Conservation (phyloP, 2,797 vertebrate species). For the Gadopsis marmoratus region DNA sequence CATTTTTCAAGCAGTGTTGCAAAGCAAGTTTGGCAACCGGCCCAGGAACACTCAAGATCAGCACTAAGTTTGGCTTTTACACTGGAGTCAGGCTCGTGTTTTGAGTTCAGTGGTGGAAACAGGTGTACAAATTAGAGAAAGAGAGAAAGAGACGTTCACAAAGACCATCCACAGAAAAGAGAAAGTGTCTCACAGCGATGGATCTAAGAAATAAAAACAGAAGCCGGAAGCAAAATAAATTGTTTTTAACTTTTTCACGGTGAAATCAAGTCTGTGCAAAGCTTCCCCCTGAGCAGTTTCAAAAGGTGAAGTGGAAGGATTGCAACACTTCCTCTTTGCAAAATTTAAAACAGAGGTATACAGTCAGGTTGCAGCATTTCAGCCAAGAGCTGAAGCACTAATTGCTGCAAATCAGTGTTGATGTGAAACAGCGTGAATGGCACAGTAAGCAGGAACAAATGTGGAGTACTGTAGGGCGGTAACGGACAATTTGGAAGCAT, state of each 20-base stretch:
- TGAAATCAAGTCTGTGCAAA: background rate
- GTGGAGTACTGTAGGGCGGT: background rate
- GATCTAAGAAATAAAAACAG: background rate
- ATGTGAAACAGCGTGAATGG: background rate
- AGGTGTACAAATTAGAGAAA: background rate
- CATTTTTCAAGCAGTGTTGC: background rate
- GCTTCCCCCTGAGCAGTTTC: slow-evolving; percentile 6
- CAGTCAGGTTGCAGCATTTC: background rate
- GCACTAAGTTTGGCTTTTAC: background rate
- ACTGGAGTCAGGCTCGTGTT: background rate
- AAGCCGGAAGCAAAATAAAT: background rate
- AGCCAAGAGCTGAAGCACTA: background rate
- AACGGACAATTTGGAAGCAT: background rate
- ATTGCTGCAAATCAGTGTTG: background rate
- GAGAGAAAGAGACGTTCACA: background rate
- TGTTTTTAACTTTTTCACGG: background rate
- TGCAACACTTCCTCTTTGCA: slow-evolving; percentile 40
- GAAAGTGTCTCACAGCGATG: too few relatives aligned
- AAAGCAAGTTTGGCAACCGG: background rate
- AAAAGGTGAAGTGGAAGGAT: slow-evolving; percentile 26
- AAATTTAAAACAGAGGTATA: background rate
- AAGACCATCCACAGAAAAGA: background rate
- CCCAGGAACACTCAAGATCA: background rate
- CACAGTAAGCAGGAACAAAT: slow-evolving; percentile 9
- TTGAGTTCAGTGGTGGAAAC: background rate